Evolutionary conservation across 2,797 vertebrate species (phyloP).

Genomic region (Chiroxiphia lanceolata): DNA sequence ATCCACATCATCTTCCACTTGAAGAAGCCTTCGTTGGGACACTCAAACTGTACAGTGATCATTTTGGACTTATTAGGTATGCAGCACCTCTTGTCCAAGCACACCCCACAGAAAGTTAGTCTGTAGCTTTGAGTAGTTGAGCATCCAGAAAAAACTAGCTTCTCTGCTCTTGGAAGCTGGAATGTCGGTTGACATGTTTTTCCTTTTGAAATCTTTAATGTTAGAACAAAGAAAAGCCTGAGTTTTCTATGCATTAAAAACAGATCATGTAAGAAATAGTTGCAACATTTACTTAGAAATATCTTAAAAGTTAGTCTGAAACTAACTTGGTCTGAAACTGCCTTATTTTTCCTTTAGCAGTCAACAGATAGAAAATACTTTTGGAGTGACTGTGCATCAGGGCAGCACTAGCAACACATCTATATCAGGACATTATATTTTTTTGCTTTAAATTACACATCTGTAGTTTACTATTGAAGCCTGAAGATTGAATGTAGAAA

Average conservation of each 20-base stretch:
- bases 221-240: slow-evolving; percentile 14
- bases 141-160: slow-evolving; percentile 88
- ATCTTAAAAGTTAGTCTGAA: neutral
- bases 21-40: slow-evolving; percentile 80
- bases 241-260: neutral
- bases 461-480: neutral
- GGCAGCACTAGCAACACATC: neutral
- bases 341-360: neutral
- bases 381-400: neutral
- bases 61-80: slow-evolving; percentile 87
- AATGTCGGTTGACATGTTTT: slow-evolving; percentile 89
- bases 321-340: neutral
- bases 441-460: neutral
- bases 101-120: slow-evolving; percentile 89
- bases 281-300: neutral
- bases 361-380: neutral
- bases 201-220: slow-evolving; percentile 84
- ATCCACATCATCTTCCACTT: slow-evolving; percentile 97
- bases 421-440: neutral
- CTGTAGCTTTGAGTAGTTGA: slow-evolving; percentile 84
- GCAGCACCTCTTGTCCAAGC: slow-evolving; percentile 91
- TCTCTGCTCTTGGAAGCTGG: slow-evolving; percentile 85
- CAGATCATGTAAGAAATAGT: neutral
- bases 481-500: neutral
- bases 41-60: slow-evolving; percentile 87